A percentile compares a stretch with the other conserved stretches of the same genome.
Evolutionary conservation across 2,888 invertebrate genomes (phyloP).

Genomic region (Palloptera scutellata): DNA sequence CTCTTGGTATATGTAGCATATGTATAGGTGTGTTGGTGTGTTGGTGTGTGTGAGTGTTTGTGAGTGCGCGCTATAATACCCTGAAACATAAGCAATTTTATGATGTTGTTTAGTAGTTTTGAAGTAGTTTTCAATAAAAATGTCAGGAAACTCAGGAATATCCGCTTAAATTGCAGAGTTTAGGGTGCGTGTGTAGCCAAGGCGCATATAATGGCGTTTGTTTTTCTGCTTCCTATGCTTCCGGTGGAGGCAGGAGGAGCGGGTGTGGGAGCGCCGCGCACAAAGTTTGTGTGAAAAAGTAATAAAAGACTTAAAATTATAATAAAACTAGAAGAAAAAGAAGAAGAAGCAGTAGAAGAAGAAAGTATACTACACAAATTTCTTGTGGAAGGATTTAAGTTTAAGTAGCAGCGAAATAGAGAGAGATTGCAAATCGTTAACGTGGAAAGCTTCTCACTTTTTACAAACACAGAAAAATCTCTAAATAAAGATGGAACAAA

Average conservation of each 20-base stretch:
- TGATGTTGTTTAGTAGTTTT: conserved; percentile 38
- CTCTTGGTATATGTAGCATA: no score
- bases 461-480: no score
- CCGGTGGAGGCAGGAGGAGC: background rate
- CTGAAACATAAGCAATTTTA: conserved; percentile 33
- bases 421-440: background rate
- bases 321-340: conserved; percentile 7
- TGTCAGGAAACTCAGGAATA: conserved; percentile 40
- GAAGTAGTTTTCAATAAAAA: conserved; percentile 47
- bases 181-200: conserved; percentile 7
- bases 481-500: no score
- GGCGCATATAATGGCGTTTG: conserved; percentile 2
- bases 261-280: conserved; percentile 2
- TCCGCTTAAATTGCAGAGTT: conserved; percentile 20
- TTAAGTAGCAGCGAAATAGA: conserved; percentile 14
- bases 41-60: background rate
- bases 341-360: background rate
- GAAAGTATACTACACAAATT: conserved; percentile 9
- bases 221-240: conserved; percentile 24
- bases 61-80: conserved; percentile 8
- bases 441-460: background rate
- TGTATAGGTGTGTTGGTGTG: background rate
- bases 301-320: conserved; percentile 25
- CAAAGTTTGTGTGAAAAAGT: conserved; percentile 19
- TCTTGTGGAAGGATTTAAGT: conserved; percentile 22